Evolutionary conservation across 2,113 vertebrate genomes (phyloP).

Genomic region (Puma concolor): DNA sequence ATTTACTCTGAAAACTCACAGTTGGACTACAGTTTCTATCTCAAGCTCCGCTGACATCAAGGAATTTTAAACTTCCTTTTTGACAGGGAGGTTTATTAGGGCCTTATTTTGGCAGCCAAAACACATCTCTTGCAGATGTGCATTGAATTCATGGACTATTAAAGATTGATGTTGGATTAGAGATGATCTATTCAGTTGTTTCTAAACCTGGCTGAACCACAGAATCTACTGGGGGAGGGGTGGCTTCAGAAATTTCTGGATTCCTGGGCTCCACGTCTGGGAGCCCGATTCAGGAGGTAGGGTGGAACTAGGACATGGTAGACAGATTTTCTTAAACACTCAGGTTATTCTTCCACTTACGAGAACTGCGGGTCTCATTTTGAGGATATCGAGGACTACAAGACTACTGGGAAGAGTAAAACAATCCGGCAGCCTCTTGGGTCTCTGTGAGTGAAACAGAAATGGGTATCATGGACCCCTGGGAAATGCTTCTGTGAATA

Average conservation of each 20-base stretch:
- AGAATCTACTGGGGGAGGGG: not conserved
- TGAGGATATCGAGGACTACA: not conserved
- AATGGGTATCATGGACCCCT: not conserved
- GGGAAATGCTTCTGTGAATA: not conserved
- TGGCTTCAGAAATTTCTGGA: not conserved
- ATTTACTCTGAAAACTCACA: slow-evolving; percentile 69
- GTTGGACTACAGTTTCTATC: slow-evolving; percentile 2
- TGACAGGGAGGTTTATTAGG: slow-evolving; percentile 7
- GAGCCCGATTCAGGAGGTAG: not conserved
- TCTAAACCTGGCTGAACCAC: not conserved
- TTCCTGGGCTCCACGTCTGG: not conserved
- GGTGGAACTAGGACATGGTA: not conserved
- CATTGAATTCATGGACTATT: not conserved
- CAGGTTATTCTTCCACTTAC: not conserved
- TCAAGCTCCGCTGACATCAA: slow-evolving; percentile 43
- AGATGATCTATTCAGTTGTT: not conserved
- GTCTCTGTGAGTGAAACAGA: not conserved
- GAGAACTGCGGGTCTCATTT: not conserved
- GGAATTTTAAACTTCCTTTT: slow-evolving; percentile 64
- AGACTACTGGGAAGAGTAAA: not conserved
- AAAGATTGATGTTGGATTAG: not conserved
- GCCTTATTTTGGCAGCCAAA: slow-evolving; percentile 27
- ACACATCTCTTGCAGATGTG: not conserved
- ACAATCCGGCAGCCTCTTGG: no score
- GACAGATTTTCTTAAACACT: not conserved